Evolutionary conservation across 2,888 invertebrate species (phyloP), one percentile per base, ranked within the genome.

Genomic region (Eupithecia inturbata): DNA sequence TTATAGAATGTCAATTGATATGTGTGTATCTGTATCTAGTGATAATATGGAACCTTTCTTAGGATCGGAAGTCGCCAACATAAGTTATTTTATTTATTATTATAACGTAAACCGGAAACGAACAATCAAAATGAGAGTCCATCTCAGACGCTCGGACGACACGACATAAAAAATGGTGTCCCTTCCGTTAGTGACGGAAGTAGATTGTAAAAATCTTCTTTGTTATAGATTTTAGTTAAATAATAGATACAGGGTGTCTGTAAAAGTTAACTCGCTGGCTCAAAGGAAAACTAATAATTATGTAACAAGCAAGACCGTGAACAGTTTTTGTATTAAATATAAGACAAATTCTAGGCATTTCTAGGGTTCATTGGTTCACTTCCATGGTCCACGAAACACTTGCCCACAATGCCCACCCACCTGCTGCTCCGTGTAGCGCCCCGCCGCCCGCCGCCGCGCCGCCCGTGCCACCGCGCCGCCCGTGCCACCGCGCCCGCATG

Each of bases 201-300:
- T 85, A 84, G 83, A 87, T 85, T 85, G 88, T 88, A 89, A 88
- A 88, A 85, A 78, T 69, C 70, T 63, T 72, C 76, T 77, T 78
- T 79, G 79, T 78, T 68, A 77, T 70, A 67, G 70, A 68, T 77
- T 74, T 73, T 49, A 70, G 70, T 76, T 76, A 76, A 75, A 71
- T 68, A 75, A 75, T 33, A 36, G 39, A 28, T 70, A 79, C 71
- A 77, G 78, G 57, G 4, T 76, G 76, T 26, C n/a, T 41, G 39
- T 3, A 64, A 64, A 64, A 64, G 10, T 49, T n/a, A n/a, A 3
- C n/a, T 49, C 9, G 49, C 7, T 49, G 9, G 49, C 3, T 9
- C 9, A n/a, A n/a, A 9, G 0, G 49, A 49, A 49, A 49, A 22
- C 19, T 45, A 45, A 19, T 19, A 49, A 6, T 41, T 4, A 4